Evolutionary conservation across 2,797 vertebrate species (phyloP).

Genomic region (Tragopan temminckii): DNA sequence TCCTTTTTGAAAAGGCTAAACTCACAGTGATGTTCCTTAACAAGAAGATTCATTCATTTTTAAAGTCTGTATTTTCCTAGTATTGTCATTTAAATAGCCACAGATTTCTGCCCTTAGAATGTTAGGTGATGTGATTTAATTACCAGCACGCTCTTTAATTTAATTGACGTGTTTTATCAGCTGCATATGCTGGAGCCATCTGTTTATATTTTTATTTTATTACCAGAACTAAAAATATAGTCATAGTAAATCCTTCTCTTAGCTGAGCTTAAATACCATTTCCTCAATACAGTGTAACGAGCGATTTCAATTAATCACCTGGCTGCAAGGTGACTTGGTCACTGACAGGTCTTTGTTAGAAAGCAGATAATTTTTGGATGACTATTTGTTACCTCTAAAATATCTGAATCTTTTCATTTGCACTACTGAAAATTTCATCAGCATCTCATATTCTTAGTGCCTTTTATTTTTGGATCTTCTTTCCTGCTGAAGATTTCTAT

Average conservation of each 20-base stretch:
- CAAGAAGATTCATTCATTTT: not conserved
- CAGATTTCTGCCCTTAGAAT: not conserved
- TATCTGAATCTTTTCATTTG: not conserved
- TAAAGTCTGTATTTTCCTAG: not conserved
- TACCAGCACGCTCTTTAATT: constrained; percentile 8
- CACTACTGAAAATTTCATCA: not conserved
- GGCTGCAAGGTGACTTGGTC: not conserved
- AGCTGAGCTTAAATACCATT: constrained; percentile 15
- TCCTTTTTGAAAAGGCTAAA: not conserved
- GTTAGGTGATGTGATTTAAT: constrained; percentile 16
- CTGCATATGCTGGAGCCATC: constrained; percentile 8
- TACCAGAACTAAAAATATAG: not conserved
- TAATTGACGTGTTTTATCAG: constrained; percentile 38
- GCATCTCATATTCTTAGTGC: not conserved
- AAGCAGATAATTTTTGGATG: not conserved
- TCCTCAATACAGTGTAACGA: not conserved
- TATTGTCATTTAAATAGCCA: not conserved
- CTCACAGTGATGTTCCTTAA: not conserved
- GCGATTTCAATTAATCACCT: not conserved
- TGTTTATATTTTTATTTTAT: constrained; percentile 54
- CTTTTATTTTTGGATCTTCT: not conserved
- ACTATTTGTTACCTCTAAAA: not conserved
- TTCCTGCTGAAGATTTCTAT: not conserved
- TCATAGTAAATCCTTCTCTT: not conserved
- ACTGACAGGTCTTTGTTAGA: not conserved